Evolutionary conservation across 2,888 invertebrate genomes (phyloP).

Genomic region (Caenorhabditis drosophilae): DNA sequence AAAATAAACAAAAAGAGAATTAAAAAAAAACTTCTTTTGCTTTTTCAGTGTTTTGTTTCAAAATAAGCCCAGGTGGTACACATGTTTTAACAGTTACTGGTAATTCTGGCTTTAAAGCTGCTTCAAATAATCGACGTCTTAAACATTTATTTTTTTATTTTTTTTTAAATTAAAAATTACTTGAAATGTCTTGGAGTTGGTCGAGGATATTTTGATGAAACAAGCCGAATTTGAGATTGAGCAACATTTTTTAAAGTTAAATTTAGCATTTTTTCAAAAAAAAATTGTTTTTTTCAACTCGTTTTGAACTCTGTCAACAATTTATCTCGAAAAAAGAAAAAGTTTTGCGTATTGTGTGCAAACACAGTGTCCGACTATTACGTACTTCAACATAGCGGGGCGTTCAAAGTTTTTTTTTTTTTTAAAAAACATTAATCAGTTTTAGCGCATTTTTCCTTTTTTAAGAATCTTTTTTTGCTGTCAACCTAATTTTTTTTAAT

Average conservation of each 20-base stretch:
- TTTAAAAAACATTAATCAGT: no score
- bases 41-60: constrained; percentile 21
- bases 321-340: background rate
- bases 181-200: constrained; percentile 61
- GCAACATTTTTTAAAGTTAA: background rate
- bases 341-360: background rate
- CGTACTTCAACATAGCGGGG: no score
- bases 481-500: no score
- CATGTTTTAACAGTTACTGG: constrained; percentile 43
- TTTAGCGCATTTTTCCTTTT: no score
- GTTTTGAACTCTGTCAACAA: background rate
- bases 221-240: constrained; percentile 8
- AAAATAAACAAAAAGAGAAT: background rate
- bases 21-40: constrained; percentile 23
- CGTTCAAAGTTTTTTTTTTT: no score
- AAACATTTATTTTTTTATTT: constrained; percentile 3
- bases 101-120: constrained; percentile 54
- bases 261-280: background rate
- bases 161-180: constrained; percentile 13
- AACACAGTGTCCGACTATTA: background rate
- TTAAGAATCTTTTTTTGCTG: no score
- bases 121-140: constrained; percentile 58
- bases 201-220: constrained; percentile 62
- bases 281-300: background rate
- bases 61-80: constrained; percentile 34